These are phyloP conservation scores for Venustaconcha ellipsiformis DNA, from an alignment of 1,140 invertebrate genomes.

Conservation along the genomic window DNA sequence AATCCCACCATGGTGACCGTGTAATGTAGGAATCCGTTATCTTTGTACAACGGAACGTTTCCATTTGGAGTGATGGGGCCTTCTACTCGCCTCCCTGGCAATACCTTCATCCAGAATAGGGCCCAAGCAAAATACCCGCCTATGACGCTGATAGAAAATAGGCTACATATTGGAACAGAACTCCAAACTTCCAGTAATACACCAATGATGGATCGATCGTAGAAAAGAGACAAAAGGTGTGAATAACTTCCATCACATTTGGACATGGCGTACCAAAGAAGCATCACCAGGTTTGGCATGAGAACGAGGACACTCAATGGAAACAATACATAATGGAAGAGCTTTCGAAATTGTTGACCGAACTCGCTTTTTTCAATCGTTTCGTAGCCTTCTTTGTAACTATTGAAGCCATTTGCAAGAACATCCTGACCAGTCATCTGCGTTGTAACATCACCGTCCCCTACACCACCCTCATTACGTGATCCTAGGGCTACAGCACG, in stretches of 20 bases:
- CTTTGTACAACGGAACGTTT: slow-evolving; percentile 71
- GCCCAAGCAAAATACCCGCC: slow-evolving; percentile 55
- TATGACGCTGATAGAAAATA: slow-evolving; percentile 48
- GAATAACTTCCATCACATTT: slow-evolving; percentile 60
- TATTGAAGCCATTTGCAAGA: slow-evolving; percentile 19
- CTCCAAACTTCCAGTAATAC: slow-evolving; percentile 53
- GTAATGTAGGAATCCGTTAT: slow-evolving; percentile 74
- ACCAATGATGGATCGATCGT: slow-evolving; percentile 28
- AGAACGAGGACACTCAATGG: slow-evolving; percentile 56
- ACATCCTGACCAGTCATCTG: neutral
- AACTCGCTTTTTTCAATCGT: neutral
- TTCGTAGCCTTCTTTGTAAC: slow-evolving; percentile 12
- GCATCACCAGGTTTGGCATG: slow-evolving; percentile 57
- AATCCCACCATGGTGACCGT: slow-evolving; percentile 67
- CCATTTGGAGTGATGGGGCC: slow-evolving; percentile 72
- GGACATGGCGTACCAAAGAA: slow-evolving; percentile 61
- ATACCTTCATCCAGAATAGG: slow-evolving; percentile 57
- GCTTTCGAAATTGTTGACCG: slow-evolving; percentile 18
- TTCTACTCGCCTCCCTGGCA: slow-evolving; percentile 69
- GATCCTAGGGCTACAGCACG: too few relatives aligned
- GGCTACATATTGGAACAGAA: slow-evolving; percentile 41
- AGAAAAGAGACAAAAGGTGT: slow-evolving; percentile 34
- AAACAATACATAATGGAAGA: slow-evolving; percentile 46
- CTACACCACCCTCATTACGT: too few relatives aligned
- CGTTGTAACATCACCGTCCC: too few relatives aligned